Base-by-base conservation (phyloP, 2,113 vertebrate species). In the Cynopterus brachyotis region DNA sequence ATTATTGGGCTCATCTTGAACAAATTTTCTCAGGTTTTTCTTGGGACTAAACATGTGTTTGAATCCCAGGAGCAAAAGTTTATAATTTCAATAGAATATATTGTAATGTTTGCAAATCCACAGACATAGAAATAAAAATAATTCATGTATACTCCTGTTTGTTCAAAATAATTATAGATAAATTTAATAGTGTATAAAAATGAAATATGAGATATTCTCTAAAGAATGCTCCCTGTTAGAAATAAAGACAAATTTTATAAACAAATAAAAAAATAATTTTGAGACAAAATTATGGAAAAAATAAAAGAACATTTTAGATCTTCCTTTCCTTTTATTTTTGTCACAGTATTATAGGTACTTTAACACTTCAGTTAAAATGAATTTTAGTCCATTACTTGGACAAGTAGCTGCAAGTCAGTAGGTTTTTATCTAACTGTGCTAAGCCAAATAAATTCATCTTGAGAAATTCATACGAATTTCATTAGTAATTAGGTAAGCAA, bases 191-290 rank as follows among this genome's bases (percentile, higher is more conserved):
- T 30, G 15, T 73, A 16, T 75, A 28, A 59, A 76, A 70, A 42
- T 55, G 40, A 84, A 96, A 66, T 45, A 62, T 80, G 50, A 94
- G 53, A 42, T 84, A 32, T 26, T 87, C 20, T 94, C 3, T 75
- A 78, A 69, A 72, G 67, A 82, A 92, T 66, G 9, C 16, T 50
- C 15, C 53, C 45, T 55, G 12, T 87, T 55, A 82, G 64, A 2
- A 95, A 87, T 59, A 78, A 91, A 81, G 66, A 42, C 11, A 81
- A 55, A 72, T 64, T 93, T 85, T 85, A 35, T 53, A 93, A 87
- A 86, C 11, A 76, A 84, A 55, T 53, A 59, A 50, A 66, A 75
- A 55, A 45, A 55, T 50, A 80, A 87, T 67, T 60, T 35, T 45
- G 28, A 26, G 8, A 45, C n/a, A 67, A 90, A 96, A 87, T 57